These are phyloP conservation scores for Candoia aspera DNA, from an alignment of 2,113 vertebrate genomes.

Conservation along the genomic window DNA sequence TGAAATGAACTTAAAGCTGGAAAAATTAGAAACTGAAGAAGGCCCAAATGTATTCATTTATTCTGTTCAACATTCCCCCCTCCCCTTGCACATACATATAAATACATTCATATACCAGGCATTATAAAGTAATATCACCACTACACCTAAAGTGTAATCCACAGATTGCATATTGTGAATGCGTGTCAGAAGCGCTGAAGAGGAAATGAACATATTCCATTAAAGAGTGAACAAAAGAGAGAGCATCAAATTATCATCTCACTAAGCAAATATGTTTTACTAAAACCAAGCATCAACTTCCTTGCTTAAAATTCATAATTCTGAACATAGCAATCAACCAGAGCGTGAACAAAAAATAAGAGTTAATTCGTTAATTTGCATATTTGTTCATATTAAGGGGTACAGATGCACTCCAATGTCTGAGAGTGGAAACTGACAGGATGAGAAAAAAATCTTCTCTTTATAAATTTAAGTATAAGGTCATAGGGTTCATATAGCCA, in stretches of 20 bases:
- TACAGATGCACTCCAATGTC: neutral
- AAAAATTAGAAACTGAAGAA: neutral
- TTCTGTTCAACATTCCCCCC: neutral
- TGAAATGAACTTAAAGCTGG: neutral
- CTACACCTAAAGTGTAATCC: neutral
- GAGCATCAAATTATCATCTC: neutral
- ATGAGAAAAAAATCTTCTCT: neutral
- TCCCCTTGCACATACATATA: neutral
- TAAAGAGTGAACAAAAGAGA: neutral
- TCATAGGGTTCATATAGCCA: neutral
- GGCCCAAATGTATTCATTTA: neutral
- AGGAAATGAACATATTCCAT: neutral
- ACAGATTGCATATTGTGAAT: neutral
- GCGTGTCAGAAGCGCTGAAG: neutral
- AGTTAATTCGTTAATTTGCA: neutral
- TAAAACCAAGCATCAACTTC: neutral
- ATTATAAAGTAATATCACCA: neutral
- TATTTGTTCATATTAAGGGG: neutral
- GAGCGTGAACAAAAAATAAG: neutral
- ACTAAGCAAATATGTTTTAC: neutral
- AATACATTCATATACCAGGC: neutral
- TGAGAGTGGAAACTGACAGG: neutral
- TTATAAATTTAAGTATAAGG: neutral
- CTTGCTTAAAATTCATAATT: neutral
- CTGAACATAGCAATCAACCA: neutral